Conservation (phyloP, 2,113 vertebrate species). For the Brevimyrus niger region DNA sequence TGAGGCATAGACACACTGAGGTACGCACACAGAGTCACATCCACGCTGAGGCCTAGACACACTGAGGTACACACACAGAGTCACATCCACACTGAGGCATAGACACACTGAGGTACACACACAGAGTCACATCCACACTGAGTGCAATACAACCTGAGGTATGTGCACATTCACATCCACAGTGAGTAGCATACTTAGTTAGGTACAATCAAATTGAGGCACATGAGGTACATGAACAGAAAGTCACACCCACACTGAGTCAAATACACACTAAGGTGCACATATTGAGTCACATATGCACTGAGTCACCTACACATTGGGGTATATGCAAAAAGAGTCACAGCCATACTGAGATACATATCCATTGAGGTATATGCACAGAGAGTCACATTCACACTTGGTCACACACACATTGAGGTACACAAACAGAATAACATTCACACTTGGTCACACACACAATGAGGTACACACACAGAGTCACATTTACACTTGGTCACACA, state of each 20-base stretch:
- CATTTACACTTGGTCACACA: background rate
- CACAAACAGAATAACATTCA: no score
- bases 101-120: background rate
- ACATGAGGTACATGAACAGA: background rate
- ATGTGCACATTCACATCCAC: background rate
- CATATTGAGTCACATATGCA: background rate
- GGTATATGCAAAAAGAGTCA: background rate
- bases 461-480: background rate
- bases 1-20: no score
- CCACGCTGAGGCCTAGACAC: background rate
- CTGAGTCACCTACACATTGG: background rate
- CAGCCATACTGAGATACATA: background rate
- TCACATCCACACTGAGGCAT: background rate
- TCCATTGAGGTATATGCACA: background rate
- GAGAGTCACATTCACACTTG: background rate
- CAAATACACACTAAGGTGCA: background rate
- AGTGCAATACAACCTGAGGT: background rate
- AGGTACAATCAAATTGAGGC: background rate
- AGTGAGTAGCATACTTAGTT: background rate
- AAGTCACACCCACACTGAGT: background rate
- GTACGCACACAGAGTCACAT: background rate
- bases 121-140: background rate
- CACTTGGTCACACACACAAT: background rate
- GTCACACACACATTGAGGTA: background rate
- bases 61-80: background rate